Conservation (phyloP, 2,888 invertebrate species). For the Tetrapedia diversipes region DNA sequence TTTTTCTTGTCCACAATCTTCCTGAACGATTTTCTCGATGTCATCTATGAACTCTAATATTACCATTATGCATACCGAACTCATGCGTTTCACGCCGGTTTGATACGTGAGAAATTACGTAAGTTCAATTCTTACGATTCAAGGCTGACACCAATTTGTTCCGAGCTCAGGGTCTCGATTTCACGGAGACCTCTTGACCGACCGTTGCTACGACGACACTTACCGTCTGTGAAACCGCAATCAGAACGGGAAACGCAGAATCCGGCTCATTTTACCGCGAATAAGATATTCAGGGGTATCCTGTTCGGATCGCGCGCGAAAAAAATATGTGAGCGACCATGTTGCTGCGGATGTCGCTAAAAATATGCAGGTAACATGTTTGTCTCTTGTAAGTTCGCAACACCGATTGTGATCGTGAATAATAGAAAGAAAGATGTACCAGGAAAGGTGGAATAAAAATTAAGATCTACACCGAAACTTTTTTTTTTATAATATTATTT, state of each 20-base stretch:
- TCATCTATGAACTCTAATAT: too few relatives aligned
- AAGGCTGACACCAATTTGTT: conserved; percentile 57
- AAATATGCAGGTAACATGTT: background rate
- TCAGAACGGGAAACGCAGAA: background rate
- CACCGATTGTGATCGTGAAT: background rate
- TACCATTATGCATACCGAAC: conserved; percentile 50
- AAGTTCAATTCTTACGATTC: conserved; percentile 52
- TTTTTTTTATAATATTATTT: too few relatives aligned
- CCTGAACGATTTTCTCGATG: too few relatives aligned
- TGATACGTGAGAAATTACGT: conserved; percentile 40
- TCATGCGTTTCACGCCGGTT: conserved; percentile 28
- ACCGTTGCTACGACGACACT: background rate
- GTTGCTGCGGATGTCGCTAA: background rate
- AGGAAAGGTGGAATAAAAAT: too few relatives aligned
- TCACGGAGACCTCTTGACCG: conserved; percentile 34
- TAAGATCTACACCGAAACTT: too few relatives aligned
- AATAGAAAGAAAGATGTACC: too few relatives aligned
- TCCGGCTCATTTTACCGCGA: conserved; percentile 1
- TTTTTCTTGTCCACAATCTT: too few relatives aligned
- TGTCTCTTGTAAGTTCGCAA: background rate
- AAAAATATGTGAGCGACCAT: background rate
- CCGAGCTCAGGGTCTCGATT: conserved; percentile 38
- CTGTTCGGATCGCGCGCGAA: background rate
- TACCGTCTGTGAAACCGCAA: background rate
- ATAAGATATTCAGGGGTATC: background rate